Conservation (phyloP, 2,797 vertebrate species). For the Brotula barbata region DNA sequence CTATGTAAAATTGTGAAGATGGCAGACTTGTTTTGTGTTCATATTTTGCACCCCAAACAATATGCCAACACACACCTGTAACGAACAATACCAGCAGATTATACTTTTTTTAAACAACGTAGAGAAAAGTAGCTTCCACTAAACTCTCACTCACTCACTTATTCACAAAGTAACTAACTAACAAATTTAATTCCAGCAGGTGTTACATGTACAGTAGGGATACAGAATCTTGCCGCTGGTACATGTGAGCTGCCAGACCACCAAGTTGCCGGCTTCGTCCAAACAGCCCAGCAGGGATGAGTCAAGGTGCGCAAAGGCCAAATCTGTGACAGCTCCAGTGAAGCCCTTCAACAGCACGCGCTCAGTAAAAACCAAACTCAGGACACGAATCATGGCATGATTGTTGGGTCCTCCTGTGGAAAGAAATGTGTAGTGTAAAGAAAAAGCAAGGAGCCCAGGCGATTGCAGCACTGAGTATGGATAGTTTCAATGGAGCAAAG, state of each 20-base stretch:
- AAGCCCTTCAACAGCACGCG: conserved; percentile 96
- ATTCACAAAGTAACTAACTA: background rate
- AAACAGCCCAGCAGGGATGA: conserved; percentile 93
- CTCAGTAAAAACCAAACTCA: conserved; percentile 88
- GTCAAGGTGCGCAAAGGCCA: conserved; percentile 98
- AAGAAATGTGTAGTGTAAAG: background rate
- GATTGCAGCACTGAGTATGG: background rate
- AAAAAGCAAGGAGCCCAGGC: background rate
- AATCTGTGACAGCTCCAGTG: conserved; percentile 90
- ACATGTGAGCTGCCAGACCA: conserved; percentile 94
- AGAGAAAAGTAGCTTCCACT: too few species aligned
- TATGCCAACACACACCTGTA: too few species aligned
- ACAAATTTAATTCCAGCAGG: too few species aligned
- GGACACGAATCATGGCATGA: conserved; percentile 93
- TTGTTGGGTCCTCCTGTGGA: conserved; percentile 86
- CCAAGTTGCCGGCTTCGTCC: conserved; percentile 95
- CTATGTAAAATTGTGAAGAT: background rate
- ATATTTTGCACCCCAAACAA: too few species aligned
- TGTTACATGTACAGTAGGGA: conserved; percentile 68
- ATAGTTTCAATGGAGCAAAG: background rate
- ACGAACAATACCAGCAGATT: too few species aligned
- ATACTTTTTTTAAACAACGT: too few species aligned
- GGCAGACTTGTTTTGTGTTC: too few species aligned
- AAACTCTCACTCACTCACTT: too few species aligned
- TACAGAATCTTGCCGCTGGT: conserved; percentile 93